Evolutionary conservation across 2,797 vertebrate genomes (phyloP), one percentile per base, ranked within the genome.

Genomic region (Arctocebus calabarensis): DNA sequence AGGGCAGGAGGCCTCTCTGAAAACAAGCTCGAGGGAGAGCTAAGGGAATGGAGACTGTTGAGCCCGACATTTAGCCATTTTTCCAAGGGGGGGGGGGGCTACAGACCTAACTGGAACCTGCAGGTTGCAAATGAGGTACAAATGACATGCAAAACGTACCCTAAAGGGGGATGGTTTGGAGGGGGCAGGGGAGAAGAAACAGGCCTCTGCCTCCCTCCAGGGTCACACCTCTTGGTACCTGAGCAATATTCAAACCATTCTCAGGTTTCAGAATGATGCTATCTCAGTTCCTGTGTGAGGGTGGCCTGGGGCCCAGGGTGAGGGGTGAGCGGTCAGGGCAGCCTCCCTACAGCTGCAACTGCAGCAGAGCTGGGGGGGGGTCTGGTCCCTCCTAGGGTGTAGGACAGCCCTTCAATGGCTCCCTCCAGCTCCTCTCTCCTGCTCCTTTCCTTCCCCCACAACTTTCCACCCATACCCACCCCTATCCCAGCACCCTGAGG

Each of bases 251-350:
- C 95, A 97, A 97, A 97, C 97, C 91, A 95, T 84, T 89, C 88
- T 97, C 16, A 0, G 96, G 96, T 97, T 98, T 98, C 97, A 97
- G 92, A 97, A 97, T 97, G 96, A 97, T 95, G 90, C 92, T 94
- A 94, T 91, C 96, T 96, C 92, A 95, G 97, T 97, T 98, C 96
- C 97, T 97, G 97, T 96, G 96, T 96, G 90, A 96, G 85, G 79
- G 94, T 88, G 75, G 95, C 90, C 94, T 61, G 84, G 88, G 88
- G 78, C 68, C 86, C 62, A 82, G 90, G 43, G 25, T 23, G 27
- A 11, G 77, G 68, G 45, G 83, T 74, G 84, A 77, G 79, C 1
- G 48, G 94, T 61, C 87, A 89, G 92, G 88, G 92, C 87, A 59
- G 84, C 75, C 88, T 68, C 92, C 88, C 84, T 20, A 25, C 74